These are phyloP conservation scores for Gryon sp. DNA, from an alignment of 1,140 invertebrate species.

Conservation along the genomic window DNA sequence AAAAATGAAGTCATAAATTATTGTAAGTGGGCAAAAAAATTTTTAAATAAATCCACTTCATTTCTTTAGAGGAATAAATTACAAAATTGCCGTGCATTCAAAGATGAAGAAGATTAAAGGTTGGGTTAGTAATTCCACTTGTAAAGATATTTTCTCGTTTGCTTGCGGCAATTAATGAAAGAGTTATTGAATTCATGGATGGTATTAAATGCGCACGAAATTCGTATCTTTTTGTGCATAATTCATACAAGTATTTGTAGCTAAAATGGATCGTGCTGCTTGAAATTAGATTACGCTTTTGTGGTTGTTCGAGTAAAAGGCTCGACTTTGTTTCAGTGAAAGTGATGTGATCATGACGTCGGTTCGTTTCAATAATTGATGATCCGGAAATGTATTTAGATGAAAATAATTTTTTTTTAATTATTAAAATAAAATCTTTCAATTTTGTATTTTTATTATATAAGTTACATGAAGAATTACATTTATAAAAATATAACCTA, in stretches of 20 bases:
- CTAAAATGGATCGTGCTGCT: conserved; percentile 12
- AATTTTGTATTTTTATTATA: too few relatives aligned
- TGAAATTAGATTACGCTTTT: conserved; percentile 31
- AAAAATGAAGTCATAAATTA: too few relatives aligned
- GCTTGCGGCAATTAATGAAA: conserved; percentile 31
- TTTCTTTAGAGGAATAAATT: conserved; percentile 1
- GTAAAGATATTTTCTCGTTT: conserved; percentile 32
- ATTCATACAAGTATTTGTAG: conserved; percentile 27
- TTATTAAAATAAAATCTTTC: too few relatives aligned
- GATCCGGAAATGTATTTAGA: not conserved
- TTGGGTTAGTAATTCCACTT: conserved; percentile 31
- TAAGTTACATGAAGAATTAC: too few relatives aligned
- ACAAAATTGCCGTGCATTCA: not conserved
- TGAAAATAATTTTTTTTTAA: too few relatives aligned
- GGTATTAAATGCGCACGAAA: conserved; percentile 9
- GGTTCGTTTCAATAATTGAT: conserved; percentile 3
- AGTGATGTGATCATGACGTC: conserved; percentile 17
- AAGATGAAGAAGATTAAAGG: conserved; percentile 33
- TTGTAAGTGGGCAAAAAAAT: too few relatives aligned
- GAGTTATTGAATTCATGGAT: conserved; percentile 19
- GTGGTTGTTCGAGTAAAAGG: not conserved
- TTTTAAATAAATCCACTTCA: too few relatives aligned
- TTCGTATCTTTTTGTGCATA: conserved; percentile 20
- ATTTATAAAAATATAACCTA: too few relatives aligned
- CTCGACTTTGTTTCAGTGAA: not conserved